These are phyloP conservation scores for Callocephalon fimbriatum DNA, from an alignment of 2,113 vertebrate genomes.

Conservation along the genomic window DNA sequence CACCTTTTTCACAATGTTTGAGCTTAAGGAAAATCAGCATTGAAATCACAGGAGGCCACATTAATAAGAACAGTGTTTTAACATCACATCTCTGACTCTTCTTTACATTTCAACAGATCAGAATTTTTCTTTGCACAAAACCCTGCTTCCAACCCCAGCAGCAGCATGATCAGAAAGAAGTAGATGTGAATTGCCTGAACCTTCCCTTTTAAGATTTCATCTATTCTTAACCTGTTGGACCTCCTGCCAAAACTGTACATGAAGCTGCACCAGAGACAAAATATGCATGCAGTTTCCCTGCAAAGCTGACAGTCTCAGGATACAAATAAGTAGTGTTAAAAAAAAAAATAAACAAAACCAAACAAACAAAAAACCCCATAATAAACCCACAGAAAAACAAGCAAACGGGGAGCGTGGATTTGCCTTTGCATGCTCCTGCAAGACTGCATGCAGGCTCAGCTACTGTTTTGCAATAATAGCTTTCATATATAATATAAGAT, in stretches of 20 bases:
- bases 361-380: not conserved
- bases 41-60: not conserved
- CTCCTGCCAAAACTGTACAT: not conserved
- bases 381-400: not conserved
- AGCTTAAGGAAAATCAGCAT: not conserved
- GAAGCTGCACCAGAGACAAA: not conserved
- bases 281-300: not conserved
- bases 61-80: not conserved
- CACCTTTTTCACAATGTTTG: not conserved
- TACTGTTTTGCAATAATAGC: conserved; percentile 47
- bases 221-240: conserved; percentile 45
- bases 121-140: conserved; percentile 8
- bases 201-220: conserved; percentile 23
- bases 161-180: conserved; percentile 14
- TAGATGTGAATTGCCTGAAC: conserved; percentile 10
- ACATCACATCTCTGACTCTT: not conserved
- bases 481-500: conserved; percentile 40
- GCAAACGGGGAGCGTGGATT: not conserved
- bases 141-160: not conserved
- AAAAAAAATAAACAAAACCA: not conserved
- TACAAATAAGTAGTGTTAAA: not conserved
- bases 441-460: not conserved
- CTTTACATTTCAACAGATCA: not conserved
- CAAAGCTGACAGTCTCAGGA: not conserved
- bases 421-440: not conserved